A percentile compares a stretch with the other conserved stretches of the same genome.
These are phyloP conservation scores for Chrysopilus asiliformis DNA, from an alignment of 2,888 invertebrate genomes.

Conservation along the genomic window DNA sequence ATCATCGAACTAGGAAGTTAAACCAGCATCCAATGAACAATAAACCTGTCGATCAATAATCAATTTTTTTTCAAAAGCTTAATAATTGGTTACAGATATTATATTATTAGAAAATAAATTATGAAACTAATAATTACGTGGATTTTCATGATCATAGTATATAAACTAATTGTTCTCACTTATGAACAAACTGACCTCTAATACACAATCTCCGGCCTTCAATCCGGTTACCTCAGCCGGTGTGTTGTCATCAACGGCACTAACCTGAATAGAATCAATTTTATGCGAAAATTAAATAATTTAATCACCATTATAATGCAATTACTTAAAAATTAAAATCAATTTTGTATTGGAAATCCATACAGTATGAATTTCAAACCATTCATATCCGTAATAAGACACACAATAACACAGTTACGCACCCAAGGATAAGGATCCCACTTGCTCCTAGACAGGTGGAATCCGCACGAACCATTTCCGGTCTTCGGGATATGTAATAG, in stretches of 20 bases:
- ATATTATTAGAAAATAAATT: too few relatives aligned
- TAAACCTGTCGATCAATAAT: too few relatives aligned
- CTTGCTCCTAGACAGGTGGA: conserved; percentile 57
- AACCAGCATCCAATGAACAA: too few relatives aligned
- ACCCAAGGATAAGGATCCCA: conserved; percentile 80
- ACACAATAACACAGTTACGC: background rate
- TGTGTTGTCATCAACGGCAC: conserved; percentile 47
- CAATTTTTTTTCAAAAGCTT: too few relatives aligned
- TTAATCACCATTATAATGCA: too few relatives aligned
- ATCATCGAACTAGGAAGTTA: too few relatives aligned
- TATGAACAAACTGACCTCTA: conserved; percentile 50
- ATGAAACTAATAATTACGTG: too few relatives aligned
- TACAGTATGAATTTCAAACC: background rate
- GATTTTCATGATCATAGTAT: too few relatives aligned
- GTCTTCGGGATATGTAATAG: conserved; percentile 45
- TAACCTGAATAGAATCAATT: conserved; percentile 38
- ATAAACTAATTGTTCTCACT: too few relatives aligned
- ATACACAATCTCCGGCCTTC: conserved; percentile 55
- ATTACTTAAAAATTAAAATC: background rate
- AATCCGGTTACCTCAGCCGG: conserved; percentile 51
- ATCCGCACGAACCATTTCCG: conserved; percentile 49
- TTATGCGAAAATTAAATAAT: too few relatives aligned
- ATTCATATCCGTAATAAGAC: background rate
- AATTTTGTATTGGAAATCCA: background rate
- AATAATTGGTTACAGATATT: too few relatives aligned